Percentiles rank a stretch among this genome's conserved stretches.
phyloP scores from a whole-genome alignment of 2,113 vertebrate genomes.

The Notiomystis cincta region DNA sequence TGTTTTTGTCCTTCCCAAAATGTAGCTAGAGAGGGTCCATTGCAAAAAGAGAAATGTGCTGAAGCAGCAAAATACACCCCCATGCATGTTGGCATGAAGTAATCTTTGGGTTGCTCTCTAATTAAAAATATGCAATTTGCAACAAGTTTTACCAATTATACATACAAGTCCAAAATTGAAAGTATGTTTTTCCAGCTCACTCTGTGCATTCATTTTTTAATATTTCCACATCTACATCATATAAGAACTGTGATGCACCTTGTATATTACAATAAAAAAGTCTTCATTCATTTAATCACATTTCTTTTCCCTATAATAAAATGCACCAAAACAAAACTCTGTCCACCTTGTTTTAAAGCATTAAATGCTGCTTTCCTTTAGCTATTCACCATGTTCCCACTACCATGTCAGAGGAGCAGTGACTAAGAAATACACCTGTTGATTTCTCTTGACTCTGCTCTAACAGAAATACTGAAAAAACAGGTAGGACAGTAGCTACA shows the following conservation, averaged over 20 bases:
- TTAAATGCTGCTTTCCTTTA: background rate
- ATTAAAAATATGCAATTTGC: background rate
- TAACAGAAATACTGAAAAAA: background rate
- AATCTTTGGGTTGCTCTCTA: background rate
- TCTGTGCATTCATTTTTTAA: background rate
- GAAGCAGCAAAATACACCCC: background rate
- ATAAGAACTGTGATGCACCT: background rate
- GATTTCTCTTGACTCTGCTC: background rate
- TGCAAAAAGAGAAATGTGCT: background rate
- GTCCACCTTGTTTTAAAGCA: background rate
- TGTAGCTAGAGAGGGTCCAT: background rate
- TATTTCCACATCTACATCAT: background rate
- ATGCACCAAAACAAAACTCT: background rate
- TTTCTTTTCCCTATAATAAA: background rate
- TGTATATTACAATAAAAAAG: background rate
- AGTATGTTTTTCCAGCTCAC: background rate
- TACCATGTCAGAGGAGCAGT: background rate
- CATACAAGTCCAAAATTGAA: background rate
- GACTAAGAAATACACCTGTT: background rate
- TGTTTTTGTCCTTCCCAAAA: background rate
- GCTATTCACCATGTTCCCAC: background rate
- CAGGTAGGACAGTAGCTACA: background rate
- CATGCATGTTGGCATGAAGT: fast-evolving
- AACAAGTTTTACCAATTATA: background rate
- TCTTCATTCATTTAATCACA: background rate